Evolutionary conservation across 2,888 invertebrate species (phyloP), one percentile per base, ranked within the genome.

Genomic region (Tinea semifulvella): DNA sequence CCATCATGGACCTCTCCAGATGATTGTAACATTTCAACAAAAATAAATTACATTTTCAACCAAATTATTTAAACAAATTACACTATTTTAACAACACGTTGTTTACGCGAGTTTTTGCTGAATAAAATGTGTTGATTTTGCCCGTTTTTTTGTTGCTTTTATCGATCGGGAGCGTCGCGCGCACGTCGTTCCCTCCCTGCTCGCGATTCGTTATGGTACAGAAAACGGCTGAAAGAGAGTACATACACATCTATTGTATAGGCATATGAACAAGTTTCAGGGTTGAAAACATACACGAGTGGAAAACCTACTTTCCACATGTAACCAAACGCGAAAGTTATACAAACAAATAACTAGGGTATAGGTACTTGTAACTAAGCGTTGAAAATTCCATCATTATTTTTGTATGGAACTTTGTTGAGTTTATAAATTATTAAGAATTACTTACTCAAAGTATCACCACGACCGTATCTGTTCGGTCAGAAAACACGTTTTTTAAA

Each of bases 101-200:
- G 10, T 2, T 26, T 6, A 26, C 6, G 2, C 3, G 3, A 2
- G 10, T 2, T 26, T 26, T 26, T 26, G 2, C 11, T 26, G 11
- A 31, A 31, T 11, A 31, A 31, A 31, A 13, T 6, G 2, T n/a
- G 31, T 13, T 13, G 13, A n/a, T 31, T 31, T 31, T 31, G 2
- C 7, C 4, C 14, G n/a, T 13, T 14, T 14, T n/a, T 3, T 31
- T 31, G 31, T 13, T 31, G 13, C 13, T 31, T 14, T 13, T 31
- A 31, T 31, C 13, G 31, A 31, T 31, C 31, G 31, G 13, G 7
- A 31, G 2, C 31, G 31, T 31, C 31, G 31, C 31, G 31, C 31
- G 31, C 31, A 31, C 31, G 31, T 31, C 31, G 2, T 2, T 7
- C 31, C n/a, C 2, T n/a, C 6, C 31, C 31, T 11, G 7, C 31